Evolutionary conservation across 2,888 invertebrate species (phyloP), one percentile per base, ranked within the genome.

Genomic region (Empis livida): DNA sequence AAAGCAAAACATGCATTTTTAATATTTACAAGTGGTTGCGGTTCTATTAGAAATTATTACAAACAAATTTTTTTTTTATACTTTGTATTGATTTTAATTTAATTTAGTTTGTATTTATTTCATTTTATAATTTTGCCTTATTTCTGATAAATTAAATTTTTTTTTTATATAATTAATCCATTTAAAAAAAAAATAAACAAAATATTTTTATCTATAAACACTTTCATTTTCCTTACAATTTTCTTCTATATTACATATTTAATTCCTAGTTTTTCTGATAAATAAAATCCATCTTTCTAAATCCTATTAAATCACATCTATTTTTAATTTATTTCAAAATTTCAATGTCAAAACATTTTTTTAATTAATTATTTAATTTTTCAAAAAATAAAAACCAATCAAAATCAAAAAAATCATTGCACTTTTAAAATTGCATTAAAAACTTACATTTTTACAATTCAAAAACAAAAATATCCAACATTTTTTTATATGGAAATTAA

Each of bases 1-100:
- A 15, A 17, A 39, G 11, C 13, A n/a, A 16, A n/a, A 39, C 11
- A 17, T 39, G 39, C 17, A 17, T 39, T 17, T 17, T 39, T 39
- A 39, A 52, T 52, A 56, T 55, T 53, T 58, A 61, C 58, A 65
- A 65, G 59, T 70, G 71, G 71, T 71, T 72, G 67, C 65, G 68
- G 66, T 65, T 64, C 64, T 66, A 59, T 59, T 60, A 60, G 57
- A 51, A 54, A 52, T 53, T 56, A 49, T 49, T 47, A 40, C 14
- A 50, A 39, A 43, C 9, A 13, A 6, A 10, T 35, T 35, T 35
- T 35, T 35, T 35, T 51, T 43, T 57, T 35, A 14, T 14, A n/a
- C n/a, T n/a, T 35, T 35, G n/a, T 35, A 35, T 35, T 35, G 9
- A 27, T 27, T 6, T 8, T 27, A 8, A 58, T 54, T 49, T 53